Conservation (phyloP, 1,140 invertebrate genomes). For the Galleria mellonella region DNA sequence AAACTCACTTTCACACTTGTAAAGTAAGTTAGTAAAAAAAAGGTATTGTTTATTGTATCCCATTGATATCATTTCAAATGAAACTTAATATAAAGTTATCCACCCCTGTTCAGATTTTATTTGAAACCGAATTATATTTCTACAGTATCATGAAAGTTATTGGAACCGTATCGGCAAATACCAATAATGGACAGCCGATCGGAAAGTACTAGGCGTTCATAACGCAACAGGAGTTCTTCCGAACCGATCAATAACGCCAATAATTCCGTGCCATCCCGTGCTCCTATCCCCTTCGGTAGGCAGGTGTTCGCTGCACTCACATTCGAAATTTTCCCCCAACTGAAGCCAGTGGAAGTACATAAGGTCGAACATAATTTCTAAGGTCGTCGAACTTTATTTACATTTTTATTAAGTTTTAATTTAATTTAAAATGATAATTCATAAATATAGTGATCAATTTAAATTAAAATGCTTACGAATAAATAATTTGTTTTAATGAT, state of each 20-base stretch:
- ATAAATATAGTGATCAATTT: too few relatives aligned
- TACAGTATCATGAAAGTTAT: slow-evolving; percentile 10
- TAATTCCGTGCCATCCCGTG: slow-evolving; percentile 23
- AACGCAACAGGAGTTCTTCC: slow-evolving; percentile 38
- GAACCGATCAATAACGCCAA: slow-evolving; percentile 62
- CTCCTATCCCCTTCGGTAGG: slow-evolving; percentile 29
- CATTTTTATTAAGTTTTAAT: too few relatives aligned
- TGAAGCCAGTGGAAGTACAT: neutral
- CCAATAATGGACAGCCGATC: slow-evolving; percentile 62
- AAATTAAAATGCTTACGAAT: too few relatives aligned
- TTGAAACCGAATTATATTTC: too few relatives aligned
- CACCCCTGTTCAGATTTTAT: too few relatives aligned
- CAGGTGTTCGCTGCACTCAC: slow-evolving; percentile 25
- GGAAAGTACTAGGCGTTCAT: slow-evolving; percentile 58
- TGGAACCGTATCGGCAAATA: slow-evolving; percentile 45
- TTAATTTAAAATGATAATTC: too few relatives aligned
- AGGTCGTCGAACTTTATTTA: neutral
- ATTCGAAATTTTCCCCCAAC: slow-evolving; percentile 2
- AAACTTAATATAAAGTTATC: too few relatives aligned
- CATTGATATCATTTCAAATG: too few relatives aligned
- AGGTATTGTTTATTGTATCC: too few relatives aligned
- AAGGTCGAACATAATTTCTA: slow-evolving; percentile 14
- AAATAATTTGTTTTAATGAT: too few relatives aligned
- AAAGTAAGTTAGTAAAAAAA: too few relatives aligned
- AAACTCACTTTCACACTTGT: too few relatives aligned